Percentiles rank a stretch among this genome's conserved stretches.
Conservation (phyloP, 2,113 vertebrate genomes). For the Entomyzon cyanotis region DNA sequence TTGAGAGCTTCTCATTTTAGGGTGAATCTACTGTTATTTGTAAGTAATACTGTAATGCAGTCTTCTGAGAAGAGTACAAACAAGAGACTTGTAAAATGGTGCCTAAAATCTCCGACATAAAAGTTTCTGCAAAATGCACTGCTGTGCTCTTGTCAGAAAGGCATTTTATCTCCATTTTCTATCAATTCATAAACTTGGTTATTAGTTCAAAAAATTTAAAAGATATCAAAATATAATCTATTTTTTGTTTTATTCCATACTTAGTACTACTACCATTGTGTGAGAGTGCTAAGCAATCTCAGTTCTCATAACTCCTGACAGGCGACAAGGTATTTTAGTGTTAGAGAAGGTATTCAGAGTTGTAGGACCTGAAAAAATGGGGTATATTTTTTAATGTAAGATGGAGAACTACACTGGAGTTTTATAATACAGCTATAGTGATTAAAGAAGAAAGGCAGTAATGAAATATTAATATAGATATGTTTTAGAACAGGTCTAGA, state of each 20-base stretch:
- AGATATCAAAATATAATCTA: background rate
- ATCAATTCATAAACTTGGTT: background rate
- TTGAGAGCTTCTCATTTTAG: background rate
- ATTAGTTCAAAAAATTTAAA: background rate
- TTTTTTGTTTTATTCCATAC: background rate
- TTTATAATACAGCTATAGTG: background rate
- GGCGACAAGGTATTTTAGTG: background rate
- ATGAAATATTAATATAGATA: background rate
- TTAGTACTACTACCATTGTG: background rate
- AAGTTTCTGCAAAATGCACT: background rate
- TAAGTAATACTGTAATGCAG: background rate
- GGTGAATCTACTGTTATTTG: background rate
- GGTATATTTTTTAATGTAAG: background rate
- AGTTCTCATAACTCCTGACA: background rate
- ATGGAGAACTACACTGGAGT: background rate
- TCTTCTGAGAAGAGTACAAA: background rate
- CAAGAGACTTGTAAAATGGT: background rate
- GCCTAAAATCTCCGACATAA: background rate
- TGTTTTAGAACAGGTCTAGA: background rate
- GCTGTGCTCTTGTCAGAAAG: background rate
- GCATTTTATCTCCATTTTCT: background rate
- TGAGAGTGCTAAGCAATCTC: background rate
- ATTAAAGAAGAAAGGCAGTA: background rate
- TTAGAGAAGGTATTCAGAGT: background rate
- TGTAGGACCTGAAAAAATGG: background rate